phyloP scores from a whole-genome alignment of 2,113 vertebrate species.

The Xyliphius kryptos region DNA sequence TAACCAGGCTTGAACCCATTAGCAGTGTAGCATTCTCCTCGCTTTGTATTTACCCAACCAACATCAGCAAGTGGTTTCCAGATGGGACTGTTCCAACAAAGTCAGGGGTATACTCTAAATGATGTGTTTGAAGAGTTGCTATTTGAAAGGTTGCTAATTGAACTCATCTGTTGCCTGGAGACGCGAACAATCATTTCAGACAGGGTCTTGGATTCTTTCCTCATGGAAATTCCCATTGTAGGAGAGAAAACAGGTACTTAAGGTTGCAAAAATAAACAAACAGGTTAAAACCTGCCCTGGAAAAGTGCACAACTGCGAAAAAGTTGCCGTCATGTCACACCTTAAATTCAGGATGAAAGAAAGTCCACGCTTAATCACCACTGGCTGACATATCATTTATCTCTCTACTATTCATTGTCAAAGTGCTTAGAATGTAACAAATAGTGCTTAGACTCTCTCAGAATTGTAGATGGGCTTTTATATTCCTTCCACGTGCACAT shows the following conservation, averaged over 20 bases:
- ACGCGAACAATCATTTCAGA: constrained; percentile 20
- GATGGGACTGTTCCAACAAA: constrained; percentile 33
- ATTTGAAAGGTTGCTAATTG: constrained; percentile 20
- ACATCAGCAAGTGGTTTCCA: constrained; percentile 24
- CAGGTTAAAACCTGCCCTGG: constrained; percentile 58
- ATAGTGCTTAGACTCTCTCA: constrained; percentile 40
- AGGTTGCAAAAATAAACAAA: constrained; percentile 67
- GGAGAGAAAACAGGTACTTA: constrained; percentile 43
- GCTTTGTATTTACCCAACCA: constrained; percentile 16
- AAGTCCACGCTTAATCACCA: constrained; percentile 53
- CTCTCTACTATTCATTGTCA: constrained; percentile 47
- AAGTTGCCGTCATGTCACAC: constrained; percentile 53
- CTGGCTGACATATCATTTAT: constrained; percentile 57
- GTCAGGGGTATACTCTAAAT: constrained; percentile 4
- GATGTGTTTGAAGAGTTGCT: constrained; percentile 29
- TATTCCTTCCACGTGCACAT: constrained; percentile 29
- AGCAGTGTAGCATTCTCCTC: constrained; percentile 3
- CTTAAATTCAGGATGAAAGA: constrained; percentile 58
- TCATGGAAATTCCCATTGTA: constrained; percentile 55
- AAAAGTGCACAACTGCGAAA: constrained; percentile 45
- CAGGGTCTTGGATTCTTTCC: constrained; percentile 12
- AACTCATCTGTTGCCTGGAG: constrained; percentile 23
- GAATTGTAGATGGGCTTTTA: constrained; percentile 26
- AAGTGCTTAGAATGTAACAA: constrained; percentile 49
- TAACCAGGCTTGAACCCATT: constrained; percentile 8